Conservation (phyloP, 2,797 vertebrate genomes). For the Sebastes matsubarae region DNA sequence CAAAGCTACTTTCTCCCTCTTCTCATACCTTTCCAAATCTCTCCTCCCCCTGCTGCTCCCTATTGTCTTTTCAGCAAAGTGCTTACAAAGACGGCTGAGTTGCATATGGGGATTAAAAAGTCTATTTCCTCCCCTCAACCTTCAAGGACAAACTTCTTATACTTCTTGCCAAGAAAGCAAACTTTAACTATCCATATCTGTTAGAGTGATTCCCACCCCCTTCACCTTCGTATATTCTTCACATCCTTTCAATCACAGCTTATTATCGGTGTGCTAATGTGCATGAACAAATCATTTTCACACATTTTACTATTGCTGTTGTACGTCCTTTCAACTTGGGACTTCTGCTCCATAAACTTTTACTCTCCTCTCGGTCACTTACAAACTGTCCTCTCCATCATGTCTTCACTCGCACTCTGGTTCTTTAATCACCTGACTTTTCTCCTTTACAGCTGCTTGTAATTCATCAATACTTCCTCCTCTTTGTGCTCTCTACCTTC, state of each 20-base stretch:
- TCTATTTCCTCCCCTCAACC: conserved; percentile 57
- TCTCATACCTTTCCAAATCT: conserved; percentile 24
- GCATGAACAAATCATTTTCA: conserved; percentile 14
- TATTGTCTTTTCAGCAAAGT: conserved; percentile 63
- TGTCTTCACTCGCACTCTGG: neutral
- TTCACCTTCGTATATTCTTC: conserved; percentile 4
- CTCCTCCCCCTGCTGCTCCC: conserved; percentile 19
- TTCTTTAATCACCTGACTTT: conserved; percentile 41
- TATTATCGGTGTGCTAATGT: conserved; percentile 4
- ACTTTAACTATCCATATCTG: conserved; percentile 49
- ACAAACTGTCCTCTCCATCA: neutral
- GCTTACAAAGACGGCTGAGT: conserved; percentile 72
- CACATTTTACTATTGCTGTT: neutral
- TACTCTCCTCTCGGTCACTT: conserved; percentile 3
- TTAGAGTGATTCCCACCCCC: conserved; percentile 2
- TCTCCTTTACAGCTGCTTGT: conserved; percentile 13
- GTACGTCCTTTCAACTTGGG: neutral
- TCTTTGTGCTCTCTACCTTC: conserved; percentile 9
- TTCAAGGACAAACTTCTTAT: conserved; percentile 71
- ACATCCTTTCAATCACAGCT: conserved; percentile 15
- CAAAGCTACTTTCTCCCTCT: conserved; percentile 17
- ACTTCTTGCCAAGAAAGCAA: conserved; percentile 63
- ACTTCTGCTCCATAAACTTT: conserved; percentile 9
- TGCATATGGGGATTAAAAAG: conserved; percentile 67
- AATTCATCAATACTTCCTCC: conserved; percentile 16